These are phyloP conservation scores for Ptiloglossa arizonensis DNA, from an alignment of 1,140 invertebrate genomes.

Conservation along the genomic window DNA sequence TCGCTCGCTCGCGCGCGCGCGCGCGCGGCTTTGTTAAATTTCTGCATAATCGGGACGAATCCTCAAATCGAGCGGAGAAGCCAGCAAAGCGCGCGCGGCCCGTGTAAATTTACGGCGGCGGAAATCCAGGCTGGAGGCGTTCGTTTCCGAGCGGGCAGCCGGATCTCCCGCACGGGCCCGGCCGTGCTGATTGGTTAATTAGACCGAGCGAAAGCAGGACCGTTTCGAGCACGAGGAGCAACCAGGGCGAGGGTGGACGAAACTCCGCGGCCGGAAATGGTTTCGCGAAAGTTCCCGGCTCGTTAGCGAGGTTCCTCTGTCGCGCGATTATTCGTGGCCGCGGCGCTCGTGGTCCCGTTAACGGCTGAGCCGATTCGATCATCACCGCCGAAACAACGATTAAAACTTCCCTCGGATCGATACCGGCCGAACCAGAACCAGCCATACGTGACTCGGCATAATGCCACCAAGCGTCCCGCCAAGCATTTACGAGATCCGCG, in stretches of 20 bases:
- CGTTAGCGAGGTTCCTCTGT: slow-evolving; percentile 33
- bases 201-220: slow-evolving; percentile 14
- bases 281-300: slow-evolving; percentile 49
- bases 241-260: too few species aligned
- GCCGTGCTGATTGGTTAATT: slow-evolving; percentile 59
- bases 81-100: slow-evolving; percentile 9
- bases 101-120: slow-evolving; percentile 56
- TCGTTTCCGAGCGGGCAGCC: slow-evolving; percentile 45
- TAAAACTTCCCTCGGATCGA: neutral
- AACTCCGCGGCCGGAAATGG: slow-evolving; percentile 34
- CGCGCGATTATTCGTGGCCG: neutral
- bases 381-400: slow-evolving; percentile 4
- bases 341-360: neutral
- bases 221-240: slow-evolving; percentile 24
- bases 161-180: slow-evolving; percentile 21
- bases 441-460: neutral
- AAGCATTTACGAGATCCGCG: too few species aligned
- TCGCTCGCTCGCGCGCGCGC: neutral
- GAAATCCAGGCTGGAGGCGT: slow-evolving; percentile 57
- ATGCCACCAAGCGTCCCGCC: too few species aligned
- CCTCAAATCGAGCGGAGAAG: slow-evolving; percentile 49
- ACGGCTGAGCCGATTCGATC: neutral
- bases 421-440: neutral
- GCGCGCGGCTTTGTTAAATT: neutral
- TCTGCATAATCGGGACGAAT: slow-evolving; percentile 36